Evolutionary conservation across 2,888 invertebrate species (phyloP).

Genomic region (Stramonita haemastoma): DNA sequence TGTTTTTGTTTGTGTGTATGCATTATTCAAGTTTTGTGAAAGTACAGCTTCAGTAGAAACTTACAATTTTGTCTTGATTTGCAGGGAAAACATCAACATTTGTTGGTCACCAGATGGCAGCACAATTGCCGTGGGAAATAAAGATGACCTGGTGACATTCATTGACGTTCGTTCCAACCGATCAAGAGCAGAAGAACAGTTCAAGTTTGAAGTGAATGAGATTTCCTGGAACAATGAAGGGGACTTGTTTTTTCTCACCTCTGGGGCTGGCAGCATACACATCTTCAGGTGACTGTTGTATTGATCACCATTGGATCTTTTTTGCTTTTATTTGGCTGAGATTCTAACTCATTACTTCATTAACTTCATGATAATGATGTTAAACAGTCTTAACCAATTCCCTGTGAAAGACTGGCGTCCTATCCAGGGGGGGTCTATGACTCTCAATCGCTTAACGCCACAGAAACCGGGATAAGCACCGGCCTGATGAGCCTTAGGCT

Average conservation of each 20-base stretch:
- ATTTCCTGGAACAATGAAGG: slow-evolving; percentile 98
- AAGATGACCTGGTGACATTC: slow-evolving; percentile 97
- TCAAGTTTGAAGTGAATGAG: slow-evolving; percentile 98
- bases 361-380: no score
- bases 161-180: slow-evolving; percentile 84
- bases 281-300: slow-evolving; percentile 85
- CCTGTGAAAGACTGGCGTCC: no score
- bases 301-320: not conserved
- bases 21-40: no score
- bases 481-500: no score
- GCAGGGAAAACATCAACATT: slow-evolving; percentile 98
- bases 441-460: no score
- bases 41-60: not conserved
- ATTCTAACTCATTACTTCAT: no score
- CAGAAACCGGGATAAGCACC: no score
- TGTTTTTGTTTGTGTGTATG: no score
- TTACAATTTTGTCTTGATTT: slow-evolving; percentile 46
- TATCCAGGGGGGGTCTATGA: no score
- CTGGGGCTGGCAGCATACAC: slow-evolving; percentile 95
- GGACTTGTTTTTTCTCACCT: slow-evolving; percentile 95
- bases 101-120: slow-evolving; percentile 99
- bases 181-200: slow-evolving; percentile 87
- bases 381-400: no score
- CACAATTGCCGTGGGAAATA: slow-evolving; percentile 98
- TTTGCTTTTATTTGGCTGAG: not conserved